Percentiles rank a stretch among this genome's conserved stretches.
phyloP scores from a whole-genome alignment of 2,888 invertebrate species.

The Argyresthia goedartella region DNA sequence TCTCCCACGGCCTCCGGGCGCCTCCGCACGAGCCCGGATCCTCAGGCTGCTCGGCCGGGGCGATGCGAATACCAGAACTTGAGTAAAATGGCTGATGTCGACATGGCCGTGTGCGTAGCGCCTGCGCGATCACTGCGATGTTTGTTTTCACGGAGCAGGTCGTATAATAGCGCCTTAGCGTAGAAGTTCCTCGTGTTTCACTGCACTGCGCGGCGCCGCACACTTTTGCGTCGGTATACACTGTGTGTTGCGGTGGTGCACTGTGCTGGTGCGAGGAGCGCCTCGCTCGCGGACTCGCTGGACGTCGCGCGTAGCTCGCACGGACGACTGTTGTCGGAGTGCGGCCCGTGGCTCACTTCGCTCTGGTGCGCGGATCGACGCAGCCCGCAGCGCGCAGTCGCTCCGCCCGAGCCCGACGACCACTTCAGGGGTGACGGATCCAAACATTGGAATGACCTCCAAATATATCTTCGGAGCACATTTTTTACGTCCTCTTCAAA shows the following conservation, averaged over 20 bases:
- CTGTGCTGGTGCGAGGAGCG: neutral
- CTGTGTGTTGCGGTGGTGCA: constrained; percentile 5
- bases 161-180: constrained; percentile 22
- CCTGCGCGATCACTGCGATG: constrained; percentile 58
- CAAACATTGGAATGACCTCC: constrained; percentile 44
- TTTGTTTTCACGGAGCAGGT: constrained; percentile 56
- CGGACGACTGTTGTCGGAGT: too few species aligned
- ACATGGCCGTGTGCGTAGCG: constrained; percentile 57
- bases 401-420: constrained; percentile 23
- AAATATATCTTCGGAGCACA: neutral
- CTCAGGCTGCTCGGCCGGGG: constrained; percentile 56
- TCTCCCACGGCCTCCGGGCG: constrained; percentile 28
- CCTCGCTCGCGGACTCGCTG: constrained; percentile 2
- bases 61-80: constrained; percentile 66
- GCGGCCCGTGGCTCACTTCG: too few species aligned
- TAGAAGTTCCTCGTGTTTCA: constrained; percentile 19
- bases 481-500: neutral
- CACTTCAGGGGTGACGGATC: constrained; percentile 42
- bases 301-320: constrained; percentile 33
- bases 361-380: constrained; percentile 49
- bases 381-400: constrained; percentile 23
- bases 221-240: neutral
- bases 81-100: constrained; percentile 65
- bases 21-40: constrained; percentile 28
- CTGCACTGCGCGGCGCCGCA: constrained; percentile 5